Evolutionary conservation across 2,797 vertebrate species (phyloP).

Genomic region (Eupleurogrammus muticus): DNA sequence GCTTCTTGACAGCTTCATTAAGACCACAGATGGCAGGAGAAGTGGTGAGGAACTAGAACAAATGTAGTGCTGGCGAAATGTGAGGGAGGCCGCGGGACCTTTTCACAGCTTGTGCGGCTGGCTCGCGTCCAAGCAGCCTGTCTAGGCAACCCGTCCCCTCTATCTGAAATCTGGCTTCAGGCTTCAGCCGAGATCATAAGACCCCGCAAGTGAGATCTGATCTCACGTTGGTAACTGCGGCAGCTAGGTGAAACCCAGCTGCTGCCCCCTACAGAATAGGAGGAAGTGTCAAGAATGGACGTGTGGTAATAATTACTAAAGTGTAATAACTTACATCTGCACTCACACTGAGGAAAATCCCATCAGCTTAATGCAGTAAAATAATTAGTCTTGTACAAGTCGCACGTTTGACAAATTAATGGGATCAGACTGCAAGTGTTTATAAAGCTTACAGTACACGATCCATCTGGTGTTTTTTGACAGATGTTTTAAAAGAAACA

Average conservation of each 20-base stretch:
- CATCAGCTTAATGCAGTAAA: constrained; percentile 3
- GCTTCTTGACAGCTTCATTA: constrained; percentile 80
- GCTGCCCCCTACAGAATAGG: constrained; percentile 10
- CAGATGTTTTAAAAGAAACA: constrained; percentile 34
- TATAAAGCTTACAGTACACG: constrained; percentile 7
- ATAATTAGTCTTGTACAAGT: constrained; percentile 7
- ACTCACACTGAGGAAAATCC: constrained; percentile 10
- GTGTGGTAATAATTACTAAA: constrained; percentile 8
- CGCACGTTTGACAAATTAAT: constrained; percentile 40
- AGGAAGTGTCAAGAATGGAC: constrained; percentile 2
- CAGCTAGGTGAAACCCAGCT: constrained; percentile 32
- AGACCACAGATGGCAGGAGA: constrained; percentile 78
- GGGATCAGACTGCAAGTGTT: constrained; percentile 30
- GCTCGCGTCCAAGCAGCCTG: constrained; percentile 69
- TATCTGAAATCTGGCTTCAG: constrained; percentile 55
- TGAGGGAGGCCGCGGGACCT: constrained; percentile 72
- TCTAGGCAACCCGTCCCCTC: constrained; percentile 50
- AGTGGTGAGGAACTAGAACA: constrained; percentile 69
- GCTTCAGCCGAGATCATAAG: constrained; percentile 42
- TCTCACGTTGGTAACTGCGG: constrained; percentile 35
- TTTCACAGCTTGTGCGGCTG: constrained; percentile 77
- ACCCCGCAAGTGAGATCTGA: constrained; percentile 64
- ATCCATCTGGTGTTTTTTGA: constrained; percentile 32
- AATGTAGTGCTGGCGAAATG: constrained; percentile 71
- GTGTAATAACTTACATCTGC: constrained; percentile 21